Conservation (phyloP, 2,888 invertebrate species). For the Lasius fuliginosus region DNA sequence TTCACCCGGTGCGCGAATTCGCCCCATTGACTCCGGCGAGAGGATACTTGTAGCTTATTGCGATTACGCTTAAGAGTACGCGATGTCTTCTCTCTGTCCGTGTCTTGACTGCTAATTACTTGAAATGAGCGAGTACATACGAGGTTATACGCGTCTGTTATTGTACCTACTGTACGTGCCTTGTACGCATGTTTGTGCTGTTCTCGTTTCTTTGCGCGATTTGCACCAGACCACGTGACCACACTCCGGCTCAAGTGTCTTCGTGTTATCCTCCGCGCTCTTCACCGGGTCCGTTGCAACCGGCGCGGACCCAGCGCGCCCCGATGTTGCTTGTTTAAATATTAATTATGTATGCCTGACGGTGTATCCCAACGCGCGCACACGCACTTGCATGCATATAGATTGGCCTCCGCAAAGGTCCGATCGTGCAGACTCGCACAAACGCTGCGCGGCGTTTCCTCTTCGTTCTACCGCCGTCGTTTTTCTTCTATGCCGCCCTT, state of each 20-base stretch:
- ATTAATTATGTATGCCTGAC: conserved; percentile 84
- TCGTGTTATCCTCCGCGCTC: conserved; percentile 28
- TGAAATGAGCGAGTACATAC: conserved; percentile 25
- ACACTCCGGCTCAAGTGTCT: conserved; percentile 26
- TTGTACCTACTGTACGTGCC: background rate
- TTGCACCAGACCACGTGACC: conserved; percentile 23
- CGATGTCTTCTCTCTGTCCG: background rate
- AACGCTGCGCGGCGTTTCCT: conserved; percentile 59
- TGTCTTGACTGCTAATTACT: conserved; percentile 38
- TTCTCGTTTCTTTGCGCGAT: conserved; percentile 34
- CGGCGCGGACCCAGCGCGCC: conserved; percentile 49
- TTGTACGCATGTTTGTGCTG: background rate
- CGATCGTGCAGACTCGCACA: conserved; percentile 63
- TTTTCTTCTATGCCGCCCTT: conserved; percentile 8
- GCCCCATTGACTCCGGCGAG: conserved; percentile 30
- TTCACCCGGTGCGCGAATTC: conserved; percentile 12
- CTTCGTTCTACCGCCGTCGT: conserved; percentile 40
- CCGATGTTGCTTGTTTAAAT: conserved; percentile 81
- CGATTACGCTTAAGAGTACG: conserved; percentile 26
- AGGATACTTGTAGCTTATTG: conserved; percentile 36
- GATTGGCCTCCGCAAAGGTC: conserved; percentile 69
- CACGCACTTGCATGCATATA: conserved; percentile 79
- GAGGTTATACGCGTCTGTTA: conserved; percentile 3
- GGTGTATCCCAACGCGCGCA: conserved; percentile 79
- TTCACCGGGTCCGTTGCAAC: conserved; percentile 9